Evolutionary conservation across 1,140 invertebrate genomes (phyloP).

Genomic region (Cydia fagiglandana): DNA sequence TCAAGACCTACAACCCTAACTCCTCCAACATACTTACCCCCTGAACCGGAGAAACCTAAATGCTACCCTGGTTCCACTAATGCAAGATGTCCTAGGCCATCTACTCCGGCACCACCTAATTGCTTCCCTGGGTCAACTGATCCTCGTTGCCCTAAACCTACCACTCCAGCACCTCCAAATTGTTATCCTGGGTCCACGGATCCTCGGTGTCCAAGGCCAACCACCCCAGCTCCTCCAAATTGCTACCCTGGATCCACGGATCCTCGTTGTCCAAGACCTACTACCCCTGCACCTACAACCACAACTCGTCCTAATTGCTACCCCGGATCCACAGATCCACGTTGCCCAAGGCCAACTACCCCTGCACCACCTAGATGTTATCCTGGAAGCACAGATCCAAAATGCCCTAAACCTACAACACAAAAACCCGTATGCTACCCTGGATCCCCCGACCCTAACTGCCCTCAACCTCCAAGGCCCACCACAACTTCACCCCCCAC

Average conservation of each 20-base stretch:
- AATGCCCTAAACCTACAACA: constrained; percentile 54
- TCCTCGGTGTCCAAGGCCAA: too few species aligned
- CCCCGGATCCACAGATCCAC: constrained; percentile 67
- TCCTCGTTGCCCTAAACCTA: too few species aligned
- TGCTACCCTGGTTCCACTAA: constrained; percentile 73
- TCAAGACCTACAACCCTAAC: constrained; percentile 39
- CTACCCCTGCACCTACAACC: too few species aligned
- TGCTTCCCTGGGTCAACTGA: constrained; percentile 68
- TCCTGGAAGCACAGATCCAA: constrained; percentile 69
- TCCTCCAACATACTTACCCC: constrained; percentile 45
- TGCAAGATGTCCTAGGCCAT: constrained; percentile 62
- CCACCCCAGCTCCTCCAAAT: too few species aligned
- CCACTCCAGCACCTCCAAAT: too few species aligned
- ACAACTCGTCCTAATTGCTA: constrained; percentile 35
- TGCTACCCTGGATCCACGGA: too few species aligned
- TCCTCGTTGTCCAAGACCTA: too few species aligned
- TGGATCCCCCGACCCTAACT: constrained; percentile 48
- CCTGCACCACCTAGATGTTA: constrained; percentile 54
- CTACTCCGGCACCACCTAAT: constrained; percentile 49
- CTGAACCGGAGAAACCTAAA: constrained; percentile 38
- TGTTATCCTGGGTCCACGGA: too few species aligned
- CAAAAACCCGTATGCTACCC: constrained; percentile 52
- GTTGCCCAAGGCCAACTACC: constrained; percentile 61
- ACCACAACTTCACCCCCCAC: too few species aligned
- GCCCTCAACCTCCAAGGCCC: constrained; percentile 33